Base-by-base conservation (phyloP, 2,888 invertebrate species). In the Drosophila anceps region DNA sequence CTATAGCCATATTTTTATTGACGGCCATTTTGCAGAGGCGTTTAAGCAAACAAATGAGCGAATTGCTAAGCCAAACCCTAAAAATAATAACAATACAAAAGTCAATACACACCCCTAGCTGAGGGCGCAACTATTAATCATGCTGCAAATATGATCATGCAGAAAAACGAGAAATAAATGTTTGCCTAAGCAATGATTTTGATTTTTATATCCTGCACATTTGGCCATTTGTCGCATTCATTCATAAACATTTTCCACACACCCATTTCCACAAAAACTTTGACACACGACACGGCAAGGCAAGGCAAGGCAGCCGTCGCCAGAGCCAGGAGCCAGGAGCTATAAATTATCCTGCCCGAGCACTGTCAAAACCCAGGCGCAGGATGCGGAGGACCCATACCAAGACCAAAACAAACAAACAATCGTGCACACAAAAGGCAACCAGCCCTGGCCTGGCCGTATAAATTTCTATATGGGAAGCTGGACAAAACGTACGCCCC, bases 391-490 rank as follows among this genome's bases (percentile, higher is more conserved):
- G 35, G 53, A 53, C 57, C 54, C 5, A 64, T 44, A 44, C 70
- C 69, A 77, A 81, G 81, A 77, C 88, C 91, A 84, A 90, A 90
- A 90, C 90, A 91, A 90, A 90, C 81, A 84, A 72, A 80, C 66
- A 69, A 29, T 57, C 54, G 51, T 12, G 39, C 54, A 39, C 54
- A 54, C 54, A 54, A 54, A 54, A 27, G 54, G 54, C 41, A 58
- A 50, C 65, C 63, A 75, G 68, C 44, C 54, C 54, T 20, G 62
- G 60, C 44, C 64, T 55, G 62, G 43, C 35, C 63, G 63, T 68
- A 43, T 57, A 66, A 59, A 58, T 46, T 39, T 58, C 46, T 15
- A 57, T n/a, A 41, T 44, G 61, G 73, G 68, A 67, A 72, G 63
- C 70, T 74, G 72, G 73, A 70, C 74, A 62, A 67, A 65, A 69